Evolutionary conservation across 2,797 vertebrate genomes (phyloP).

Genomic region (Arctocebus calabarensis): DNA sequence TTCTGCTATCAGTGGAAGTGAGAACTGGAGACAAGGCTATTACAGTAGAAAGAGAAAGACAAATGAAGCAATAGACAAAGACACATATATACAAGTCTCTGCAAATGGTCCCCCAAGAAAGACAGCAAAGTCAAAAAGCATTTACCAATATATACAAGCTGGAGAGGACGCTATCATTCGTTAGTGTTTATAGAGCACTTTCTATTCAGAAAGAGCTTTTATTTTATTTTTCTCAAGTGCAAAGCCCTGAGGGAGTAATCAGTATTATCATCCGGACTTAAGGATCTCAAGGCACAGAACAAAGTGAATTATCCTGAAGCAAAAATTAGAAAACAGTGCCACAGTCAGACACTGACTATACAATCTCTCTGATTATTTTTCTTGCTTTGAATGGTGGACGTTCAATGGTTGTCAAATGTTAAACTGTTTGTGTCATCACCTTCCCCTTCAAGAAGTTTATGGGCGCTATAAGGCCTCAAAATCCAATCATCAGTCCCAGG

Average conservation of each 20-base stretch:
- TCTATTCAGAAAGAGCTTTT: constrained; percentile 68
- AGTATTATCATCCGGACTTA: constrained; percentile 28
- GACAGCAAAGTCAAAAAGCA: constrained; percentile 64
- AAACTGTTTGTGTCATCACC: neutral
- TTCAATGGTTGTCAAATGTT: neutral
- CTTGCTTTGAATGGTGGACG: neutral
- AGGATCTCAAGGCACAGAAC: neutral
- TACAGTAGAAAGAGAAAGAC: constrained; percentile 72
- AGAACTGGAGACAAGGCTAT: constrained; percentile 73
- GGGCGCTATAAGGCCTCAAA: neutral
- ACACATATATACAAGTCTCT: constrained; percentile 71
- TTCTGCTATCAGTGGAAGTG: constrained; percentile 74
- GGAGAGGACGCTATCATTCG: constrained; percentile 51
- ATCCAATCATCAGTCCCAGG: no score
- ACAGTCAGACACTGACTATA: neutral
- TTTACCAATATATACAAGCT: constrained; percentile 17
- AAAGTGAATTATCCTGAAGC: neutral
- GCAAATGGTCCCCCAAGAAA: constrained; percentile 72
- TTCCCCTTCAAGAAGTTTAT: neutral
- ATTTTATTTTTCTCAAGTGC: constrained; percentile 65
- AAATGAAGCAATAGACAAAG: constrained; percentile 71
- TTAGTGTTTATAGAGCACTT: constrained; percentile 60
- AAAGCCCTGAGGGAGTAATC: constrained; percentile 35
- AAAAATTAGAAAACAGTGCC: constrained; percentile 10
- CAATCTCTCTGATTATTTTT: neutral